These are phyloP conservation scores for Sinelater perroti DNA, from an alignment of 2,888 invertebrate species.

Conservation along the genomic window DNA sequence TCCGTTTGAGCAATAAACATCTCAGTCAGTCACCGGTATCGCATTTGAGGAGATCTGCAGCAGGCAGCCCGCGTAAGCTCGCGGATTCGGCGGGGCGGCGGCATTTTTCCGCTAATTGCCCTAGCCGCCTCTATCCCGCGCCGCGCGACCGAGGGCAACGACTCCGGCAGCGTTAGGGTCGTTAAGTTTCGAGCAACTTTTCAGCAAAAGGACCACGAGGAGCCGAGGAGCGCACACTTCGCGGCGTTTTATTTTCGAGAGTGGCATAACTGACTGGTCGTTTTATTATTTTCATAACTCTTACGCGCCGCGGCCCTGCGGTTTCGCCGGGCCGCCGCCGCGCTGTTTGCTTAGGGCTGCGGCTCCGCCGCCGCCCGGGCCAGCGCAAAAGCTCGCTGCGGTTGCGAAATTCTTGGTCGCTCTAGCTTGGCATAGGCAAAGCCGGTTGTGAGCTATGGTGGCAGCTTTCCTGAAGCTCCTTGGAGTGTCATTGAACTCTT, in stretches of 20 bases:
- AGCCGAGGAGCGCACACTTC: conserved; percentile 5
- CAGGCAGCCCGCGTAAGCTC: no score
- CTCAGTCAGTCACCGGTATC: no score
- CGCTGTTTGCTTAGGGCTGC: not conserved
- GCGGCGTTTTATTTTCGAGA: conserved; percentile 30
- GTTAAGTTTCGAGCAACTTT: conserved; percentile 56
- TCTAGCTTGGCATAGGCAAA: no score
- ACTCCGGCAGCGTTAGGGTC: conserved; percentile 47
- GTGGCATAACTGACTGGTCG: conserved; percentile 22
- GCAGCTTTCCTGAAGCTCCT: no score
- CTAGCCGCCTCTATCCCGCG: conserved; percentile 37
- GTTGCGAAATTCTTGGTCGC: no score
- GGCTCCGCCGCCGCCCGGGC: no score
- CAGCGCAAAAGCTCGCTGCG: no score
- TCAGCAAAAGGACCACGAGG: conserved; percentile 46
- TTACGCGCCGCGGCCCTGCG: not conserved
- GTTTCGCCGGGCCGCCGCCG: not conserved
- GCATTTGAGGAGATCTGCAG: no score
- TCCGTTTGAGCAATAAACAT: no score
- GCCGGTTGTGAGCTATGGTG: no score
- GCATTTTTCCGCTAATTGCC: conserved; percentile 38
- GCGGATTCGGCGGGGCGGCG: no score
- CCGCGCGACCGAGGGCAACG: conserved; percentile 39
- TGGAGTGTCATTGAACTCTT: no score
- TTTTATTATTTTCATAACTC: conserved; percentile 36